Evolutionary conservation across 2,113 vertebrate species (phyloP), one percentile per base, ranked within the genome.

Genomic region (Pycnonotus jocosus): DNA sequence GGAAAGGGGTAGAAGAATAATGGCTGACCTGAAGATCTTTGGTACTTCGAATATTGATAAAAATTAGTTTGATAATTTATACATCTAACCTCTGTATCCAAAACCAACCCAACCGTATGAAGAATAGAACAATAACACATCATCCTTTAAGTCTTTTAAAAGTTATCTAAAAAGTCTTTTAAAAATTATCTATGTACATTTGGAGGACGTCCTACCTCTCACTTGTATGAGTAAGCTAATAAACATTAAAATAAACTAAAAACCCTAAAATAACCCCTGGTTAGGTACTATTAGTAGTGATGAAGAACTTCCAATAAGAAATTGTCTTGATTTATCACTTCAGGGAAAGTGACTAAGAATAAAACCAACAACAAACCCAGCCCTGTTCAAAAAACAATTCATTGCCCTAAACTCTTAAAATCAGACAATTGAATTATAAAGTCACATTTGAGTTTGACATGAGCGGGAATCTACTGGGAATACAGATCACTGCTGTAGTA

Each of bases 361-460:
- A 37, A 51, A 77, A 18, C 6, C 4, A 73, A 44, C 20, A 38
- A 19, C 20, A 54, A n/a, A 16, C 2, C 2, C 9, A 25, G 22
- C 6, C 17, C 14, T 60, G 5, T 28, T 17, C 1, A 19, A 45
- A 48, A 54, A 48, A 15, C 4, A 42, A 10, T 10, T 40, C 0
- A 5, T 6, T 31, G 2, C 9, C 12, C 11, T 7, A 45, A 56
- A 25, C 6, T 11, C 12, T 44, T 8, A 57, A 40, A 85, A 66
- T 3, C 15, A 71, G 27, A 40, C 7, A 71, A 58, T 13, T 58
- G 4, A 65, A 68, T 69, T 79, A 73, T 60, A 66, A 90, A 78
- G 30, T 66, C 33, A 17, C 61, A 65, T 73, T 9, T 6, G 4
- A 61, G 6, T 91, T 78, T 79, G 27, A 71, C 12, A 60, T 40